Conservation (phyloP, 2,797 vertebrate genomes). For the Pseudochaenichthys georgianus region DNA sequence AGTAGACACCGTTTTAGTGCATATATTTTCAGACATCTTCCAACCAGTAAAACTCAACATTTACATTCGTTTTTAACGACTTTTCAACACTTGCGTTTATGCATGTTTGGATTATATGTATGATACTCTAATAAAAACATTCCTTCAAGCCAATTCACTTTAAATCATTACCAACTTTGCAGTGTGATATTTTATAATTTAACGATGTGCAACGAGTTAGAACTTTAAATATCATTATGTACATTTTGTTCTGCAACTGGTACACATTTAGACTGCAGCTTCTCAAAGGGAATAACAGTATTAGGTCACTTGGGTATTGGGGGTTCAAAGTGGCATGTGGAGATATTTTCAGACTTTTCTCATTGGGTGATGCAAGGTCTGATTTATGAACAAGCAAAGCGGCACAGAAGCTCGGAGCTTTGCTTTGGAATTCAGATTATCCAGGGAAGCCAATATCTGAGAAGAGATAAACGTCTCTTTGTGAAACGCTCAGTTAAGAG, state of each 20-base stretch:
- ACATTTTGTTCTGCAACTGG: neutral
- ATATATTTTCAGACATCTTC: constrained; percentile 13
- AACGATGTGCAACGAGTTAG: neutral
- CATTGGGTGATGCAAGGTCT: constrained; percentile 54
- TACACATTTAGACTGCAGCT: constrained; percentile 27
- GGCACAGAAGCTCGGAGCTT: constrained; percentile 46
- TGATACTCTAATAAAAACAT: constrained; percentile 28
- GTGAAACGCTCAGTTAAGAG: constrained; percentile 45
- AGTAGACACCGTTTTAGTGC: neutral
- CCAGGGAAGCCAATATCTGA: constrained; percentile 54
- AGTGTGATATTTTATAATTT: constrained; percentile 22
- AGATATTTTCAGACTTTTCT: constrained; percentile 61
- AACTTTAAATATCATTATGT: constrained; percentile 9
- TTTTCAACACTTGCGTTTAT: neutral
- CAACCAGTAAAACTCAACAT: constrained; percentile 5
- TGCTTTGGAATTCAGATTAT: constrained; percentile 69
- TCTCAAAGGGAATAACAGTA: constrained; percentile 23
- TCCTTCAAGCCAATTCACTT: constrained; percentile 19
- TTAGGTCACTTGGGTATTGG: constrained; percentile 53
- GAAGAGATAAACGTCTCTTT: constrained; percentile 53
- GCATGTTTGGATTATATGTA: constrained; percentile 17
- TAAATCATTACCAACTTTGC: constrained; percentile 25
- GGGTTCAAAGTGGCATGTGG: constrained; percentile 52
- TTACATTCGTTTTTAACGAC: constrained; percentile 10
- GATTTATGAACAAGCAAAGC: constrained; percentile 62